Conservation (phyloP, 2,888 invertebrate genomes). For the Allygus modestus region DNA sequence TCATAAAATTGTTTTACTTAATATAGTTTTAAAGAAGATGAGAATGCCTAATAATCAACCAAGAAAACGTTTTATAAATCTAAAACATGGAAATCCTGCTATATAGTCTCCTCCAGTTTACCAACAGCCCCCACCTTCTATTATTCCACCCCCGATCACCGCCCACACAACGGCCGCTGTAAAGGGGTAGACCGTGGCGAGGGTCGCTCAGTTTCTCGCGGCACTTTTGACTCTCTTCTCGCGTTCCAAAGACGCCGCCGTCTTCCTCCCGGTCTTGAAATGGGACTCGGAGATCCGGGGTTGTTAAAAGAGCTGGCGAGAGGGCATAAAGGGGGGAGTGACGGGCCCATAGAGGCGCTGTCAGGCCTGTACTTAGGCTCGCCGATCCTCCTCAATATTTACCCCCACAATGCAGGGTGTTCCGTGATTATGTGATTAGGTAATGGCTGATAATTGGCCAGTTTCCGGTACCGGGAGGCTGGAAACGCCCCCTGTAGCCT, state of each 20-base stretch:
- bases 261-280: constrained; percentile 47
- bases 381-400: constrained; percentile 54
- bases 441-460: constrained; percentile 49
- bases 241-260: constrained; percentile 42
- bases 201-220: constrained; percentile 24
- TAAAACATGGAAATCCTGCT: no score
- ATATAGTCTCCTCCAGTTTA: neutral
- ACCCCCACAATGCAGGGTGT: constrained; percentile 48
- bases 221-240: constrained; percentile 56
- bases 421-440: constrained; percentile 55
- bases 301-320: constrained; percentile 22
- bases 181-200: constrained; percentile 14
- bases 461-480: constrained; percentile 36
- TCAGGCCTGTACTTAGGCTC: constrained; percentile 54
- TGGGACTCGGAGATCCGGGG: constrained; percentile 53
- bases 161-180: neutral
- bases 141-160: constrained; percentile 4
- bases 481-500: constrained; percentile 38
- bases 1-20: no score
- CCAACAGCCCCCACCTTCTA: neutral
- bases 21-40: no score
- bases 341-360: constrained; percentile 34
- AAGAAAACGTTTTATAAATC: no score
- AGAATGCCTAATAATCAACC: no score
- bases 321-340: constrained; percentile 45